Conservation (phyloP, 2,797 vertebrate genomes). For the Pseudochirops cupreus region DNA sequence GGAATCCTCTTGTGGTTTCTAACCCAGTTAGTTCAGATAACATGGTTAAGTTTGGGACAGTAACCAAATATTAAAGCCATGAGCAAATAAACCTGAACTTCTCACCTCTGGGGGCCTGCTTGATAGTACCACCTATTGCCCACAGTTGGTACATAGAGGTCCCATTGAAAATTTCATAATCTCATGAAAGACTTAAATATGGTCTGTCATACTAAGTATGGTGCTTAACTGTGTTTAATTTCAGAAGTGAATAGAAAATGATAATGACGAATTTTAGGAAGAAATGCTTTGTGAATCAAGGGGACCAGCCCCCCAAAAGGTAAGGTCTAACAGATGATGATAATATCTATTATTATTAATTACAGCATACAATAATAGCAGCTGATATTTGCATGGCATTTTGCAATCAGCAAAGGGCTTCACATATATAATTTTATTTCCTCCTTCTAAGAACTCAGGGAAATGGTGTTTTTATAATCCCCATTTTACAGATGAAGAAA, state of each 20-base stretch:
- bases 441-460: neutral
- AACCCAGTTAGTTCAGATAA: constrained; percentile 35
- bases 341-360: neutral
- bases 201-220: neutral
- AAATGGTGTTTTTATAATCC: neutral
- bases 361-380: neutral
- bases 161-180: neutral
- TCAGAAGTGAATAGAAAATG: neutral
- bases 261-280: neutral
- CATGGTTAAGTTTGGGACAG: neutral
- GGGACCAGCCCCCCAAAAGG: neutral
- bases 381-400: neutral
- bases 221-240: neutral
- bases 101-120: neutral
- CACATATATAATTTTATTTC: neutral
- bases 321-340: neutral
- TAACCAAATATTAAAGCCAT: neutral
- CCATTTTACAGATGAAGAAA: neutral
- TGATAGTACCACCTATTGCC: neutral
- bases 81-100: neutral
- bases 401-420: neutral
- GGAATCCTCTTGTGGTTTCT: constrained; percentile 46
- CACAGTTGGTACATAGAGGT: neutral
- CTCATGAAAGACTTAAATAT: neutral
- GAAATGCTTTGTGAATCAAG: neutral